phyloP scores from a whole-genome alignment of 2,797 vertebrate species.

The Characodon lateralis region DNA sequence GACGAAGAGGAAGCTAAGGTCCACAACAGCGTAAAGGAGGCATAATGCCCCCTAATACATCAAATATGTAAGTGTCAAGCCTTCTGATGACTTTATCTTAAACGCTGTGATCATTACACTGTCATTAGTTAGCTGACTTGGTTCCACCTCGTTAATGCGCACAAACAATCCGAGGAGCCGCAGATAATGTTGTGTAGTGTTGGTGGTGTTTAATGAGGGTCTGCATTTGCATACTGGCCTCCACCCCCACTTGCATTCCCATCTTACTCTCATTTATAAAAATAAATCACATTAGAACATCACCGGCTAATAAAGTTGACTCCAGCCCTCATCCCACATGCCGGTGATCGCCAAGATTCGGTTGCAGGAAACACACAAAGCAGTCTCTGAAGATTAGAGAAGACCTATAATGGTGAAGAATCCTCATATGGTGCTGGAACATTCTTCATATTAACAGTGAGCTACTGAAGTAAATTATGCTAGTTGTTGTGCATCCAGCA shows the following conservation, averaged over 20 bases:
- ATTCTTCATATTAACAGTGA: conserved; percentile 69
- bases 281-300: conserved; percentile 83
- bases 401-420: conserved; percentile 73
- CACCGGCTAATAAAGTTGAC: conserved; percentile 78
- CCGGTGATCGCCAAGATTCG: conserved; percentile 69
- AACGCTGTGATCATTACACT: conserved; percentile 86
- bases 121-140: conserved; percentile 93
- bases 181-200: conserved; percentile 91
- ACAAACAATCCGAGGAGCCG: conserved; percentile 92
- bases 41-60: conserved; percentile 36
- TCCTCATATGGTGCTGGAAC: conserved; percentile 62
- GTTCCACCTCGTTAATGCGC: conserved; percentile 92
- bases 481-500: conserved; percentile 61
- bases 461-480: conserved; percentile 64
- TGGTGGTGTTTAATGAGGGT: conserved; percentile 90
- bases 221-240: conserved; percentile 85
- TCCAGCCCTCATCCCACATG: conserved; percentile 71
- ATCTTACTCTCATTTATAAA: conserved; percentile 79
- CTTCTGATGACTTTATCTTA: conserved; percentile 75
- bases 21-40: conserved; percentile 55
- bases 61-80: conserved; percentile 67
- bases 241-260: conserved; percentile 72
- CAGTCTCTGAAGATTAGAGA: conserved; percentile 70
- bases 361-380: conserved; percentile 73
- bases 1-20: conserved; percentile 27